A percentile compares a stretch with the other conserved stretches of the same genome.
These are phyloP conservation scores for Apogon hyalosoma DNA, from an alignment of 2,797 vertebrate genomes.

Conservation along the genomic window DNA sequence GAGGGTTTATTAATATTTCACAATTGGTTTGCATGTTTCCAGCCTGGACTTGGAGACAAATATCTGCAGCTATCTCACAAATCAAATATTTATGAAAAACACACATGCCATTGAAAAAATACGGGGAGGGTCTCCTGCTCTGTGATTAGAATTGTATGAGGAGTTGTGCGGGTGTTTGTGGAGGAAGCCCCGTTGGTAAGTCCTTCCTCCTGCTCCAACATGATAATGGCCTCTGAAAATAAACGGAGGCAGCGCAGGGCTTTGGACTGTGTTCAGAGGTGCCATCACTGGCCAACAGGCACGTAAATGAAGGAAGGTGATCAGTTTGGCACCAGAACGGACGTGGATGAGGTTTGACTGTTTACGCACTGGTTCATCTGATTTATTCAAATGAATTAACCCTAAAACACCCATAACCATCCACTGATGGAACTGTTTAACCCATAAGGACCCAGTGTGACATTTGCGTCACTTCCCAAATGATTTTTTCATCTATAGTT, in stretches of 20 bases:
- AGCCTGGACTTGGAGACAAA: constrained; percentile 55
- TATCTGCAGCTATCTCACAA: constrained; percentile 61
- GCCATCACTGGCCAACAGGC: constrained; percentile 13
- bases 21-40: constrained; percentile 71
- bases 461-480: no score
- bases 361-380: no score
- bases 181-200: constrained; percentile 59
- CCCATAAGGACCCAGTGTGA: no score
- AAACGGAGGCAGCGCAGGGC: constrained; percentile 23
- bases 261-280: background rate
- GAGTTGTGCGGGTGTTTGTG: constrained; percentile 47
- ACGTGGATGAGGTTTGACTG: no score
- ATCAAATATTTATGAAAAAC: constrained; percentile 79
- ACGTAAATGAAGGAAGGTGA: background rate
- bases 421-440: no score
- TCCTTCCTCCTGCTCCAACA: constrained; percentile 53
- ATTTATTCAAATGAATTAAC: no score
- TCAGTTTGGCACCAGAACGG: background rate
- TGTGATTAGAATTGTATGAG: constrained; percentile 39
- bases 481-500: no score
- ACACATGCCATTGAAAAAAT: constrained; percentile 65
- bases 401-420: no score
- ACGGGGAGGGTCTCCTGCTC: constrained; percentile 27
- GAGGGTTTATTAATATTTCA: constrained; percentile 78
- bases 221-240: constrained; percentile 58